These are phyloP conservation scores for Ostrea edulis DNA, from an alignment of 1,140 invertebrate genomes.

Conservation along the genomic window DNA sequence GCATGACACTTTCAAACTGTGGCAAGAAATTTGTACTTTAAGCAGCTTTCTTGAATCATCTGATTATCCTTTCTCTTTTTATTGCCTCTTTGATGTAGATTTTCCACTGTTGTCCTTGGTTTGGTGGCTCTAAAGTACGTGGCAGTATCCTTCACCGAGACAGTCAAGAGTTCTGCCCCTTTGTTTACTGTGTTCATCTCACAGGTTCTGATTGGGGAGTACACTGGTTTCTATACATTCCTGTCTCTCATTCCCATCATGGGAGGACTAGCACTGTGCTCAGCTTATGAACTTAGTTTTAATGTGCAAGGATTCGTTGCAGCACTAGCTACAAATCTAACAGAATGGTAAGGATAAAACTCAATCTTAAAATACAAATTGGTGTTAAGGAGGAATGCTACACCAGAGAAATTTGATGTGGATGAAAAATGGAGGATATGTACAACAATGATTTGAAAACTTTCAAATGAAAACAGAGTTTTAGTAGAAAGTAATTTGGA, in stretches of 20 bases:
- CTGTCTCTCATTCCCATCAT: constrained; percentile 91
- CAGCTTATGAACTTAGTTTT: constrained; percentile 90
- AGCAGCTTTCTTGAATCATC: too few relatives aligned
- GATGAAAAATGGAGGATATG: too few relatives aligned
- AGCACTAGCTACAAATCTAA: constrained; percentile 90
- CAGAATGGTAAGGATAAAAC: constrained; percentile 85
- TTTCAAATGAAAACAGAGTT: too few relatives aligned
- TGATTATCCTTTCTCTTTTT: not conserved
- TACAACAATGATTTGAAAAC: too few relatives aligned
- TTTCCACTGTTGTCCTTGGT: constrained; percentile 87
- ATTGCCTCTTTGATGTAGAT: constrained; percentile 80
- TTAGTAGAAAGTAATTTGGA: too few relatives aligned
- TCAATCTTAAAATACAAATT: not conserved
- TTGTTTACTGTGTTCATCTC: constrained; percentile 91
- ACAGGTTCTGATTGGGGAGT: constrained; percentile 84
- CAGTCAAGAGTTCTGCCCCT: constrained; percentile 92
- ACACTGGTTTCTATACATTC: constrained; percentile 88
- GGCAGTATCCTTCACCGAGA: constrained; percentile 92
- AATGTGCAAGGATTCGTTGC: constrained; percentile 88
- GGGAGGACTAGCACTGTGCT: constrained; percentile 90
- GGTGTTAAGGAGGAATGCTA: too few relatives aligned
- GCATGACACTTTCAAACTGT: too few relatives aligned
- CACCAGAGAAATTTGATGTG: too few relatives aligned
- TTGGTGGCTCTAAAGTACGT: constrained; percentile 90
- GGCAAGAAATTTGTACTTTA: too few relatives aligned